A percentile compares a stretch with the other conserved stretches of the same genome.
These are phyloP conservation scores for Anthoscopus minutus DNA, from an alignment of 2,113 vertebrate genomes.

Conservation along the genomic window DNA sequence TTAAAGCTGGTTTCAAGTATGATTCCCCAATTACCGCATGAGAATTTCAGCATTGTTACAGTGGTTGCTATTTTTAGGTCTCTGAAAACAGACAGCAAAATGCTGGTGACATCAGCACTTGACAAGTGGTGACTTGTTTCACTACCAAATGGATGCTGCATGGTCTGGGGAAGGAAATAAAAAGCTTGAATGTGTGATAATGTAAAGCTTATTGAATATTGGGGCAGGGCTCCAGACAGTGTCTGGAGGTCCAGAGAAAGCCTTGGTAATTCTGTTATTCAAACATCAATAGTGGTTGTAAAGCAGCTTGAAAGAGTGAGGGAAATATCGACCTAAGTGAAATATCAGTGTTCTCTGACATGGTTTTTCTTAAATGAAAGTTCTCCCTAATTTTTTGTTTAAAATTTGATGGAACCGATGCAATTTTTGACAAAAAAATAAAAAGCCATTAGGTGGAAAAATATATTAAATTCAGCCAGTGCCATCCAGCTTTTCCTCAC, in stretches of 20 bases:
- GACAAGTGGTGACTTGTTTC: neutral
- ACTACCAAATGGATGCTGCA: neutral
- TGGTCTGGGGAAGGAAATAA: neutral
- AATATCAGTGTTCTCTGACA: neutral
- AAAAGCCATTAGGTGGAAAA: neutral
- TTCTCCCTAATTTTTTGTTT: neutral
- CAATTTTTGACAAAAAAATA: neutral
- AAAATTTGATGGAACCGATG: neutral
- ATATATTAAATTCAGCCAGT: neutral
- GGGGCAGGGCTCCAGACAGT: neutral
- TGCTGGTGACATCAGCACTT: conserved; percentile 9
- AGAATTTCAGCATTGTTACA: conserved; percentile 20
- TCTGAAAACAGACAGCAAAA: neutral
- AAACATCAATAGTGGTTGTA: neutral
- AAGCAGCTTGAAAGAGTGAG: neutral
- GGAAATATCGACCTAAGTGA: neutral
- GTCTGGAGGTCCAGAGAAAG: neutral
- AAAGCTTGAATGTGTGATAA: neutral
- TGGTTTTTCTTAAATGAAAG: neutral
- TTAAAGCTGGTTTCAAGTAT: neutral
- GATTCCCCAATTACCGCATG: neutral
- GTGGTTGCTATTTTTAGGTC: conserved; percentile 38
- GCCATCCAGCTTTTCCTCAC: neutral
- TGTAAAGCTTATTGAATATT: neutral
- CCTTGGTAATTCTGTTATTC: neutral